Base-by-base conservation (phyloP, 2,888 invertebrate genomes). In the Bugulina stolonifera region DNA sequence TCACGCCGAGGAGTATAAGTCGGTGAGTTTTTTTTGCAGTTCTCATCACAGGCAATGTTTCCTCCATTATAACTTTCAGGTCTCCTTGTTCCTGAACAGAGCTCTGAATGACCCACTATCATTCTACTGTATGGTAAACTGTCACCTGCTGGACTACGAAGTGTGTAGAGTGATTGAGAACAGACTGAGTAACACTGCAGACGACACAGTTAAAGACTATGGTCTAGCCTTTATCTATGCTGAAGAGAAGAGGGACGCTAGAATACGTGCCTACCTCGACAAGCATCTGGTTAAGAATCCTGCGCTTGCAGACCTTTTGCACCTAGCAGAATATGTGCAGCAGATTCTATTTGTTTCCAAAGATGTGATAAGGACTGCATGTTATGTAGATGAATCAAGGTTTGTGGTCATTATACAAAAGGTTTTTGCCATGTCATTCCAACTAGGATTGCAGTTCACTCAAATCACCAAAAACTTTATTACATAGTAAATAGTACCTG, bases 61-160 rank as follows among this genome's bases (percentile, higher is more conserved):
- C 52, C 22, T 14, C 52, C 22, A 55, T 25, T 55, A 5, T 64
- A 14, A 32, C n/a, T 64, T 64, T 22, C 27, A 70, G 70, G 70
- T 70, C 1, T 3, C 10, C 18, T 29, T 70, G 52, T 70, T 70
- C 18, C 70, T 70, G 14, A 54, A 70, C 29, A n/a, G 70, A n/a
- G 70, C 70, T 54, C 25, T 70, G 25, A 14, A n/a, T 14, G 70
- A 70, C 52, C n/a, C 43, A 5, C 23, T 5, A 5, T 43, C 70
- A 54, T 69, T 79, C 23, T 76, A 80, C 74, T 78, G 78, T 72
- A 74, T 80, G 57, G 79, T 78, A 1, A 76, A 77, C 74, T 79
- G 78, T 29, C 80, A 80, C 72, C 72, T 74, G 35, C 73, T 81
- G 64, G 78, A 77, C 69, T 80, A 79, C 72, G 79, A 80, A 43